Conservation (phyloP, 2,113 vertebrate species). For the Coregonus clupeaformis region DNA sequence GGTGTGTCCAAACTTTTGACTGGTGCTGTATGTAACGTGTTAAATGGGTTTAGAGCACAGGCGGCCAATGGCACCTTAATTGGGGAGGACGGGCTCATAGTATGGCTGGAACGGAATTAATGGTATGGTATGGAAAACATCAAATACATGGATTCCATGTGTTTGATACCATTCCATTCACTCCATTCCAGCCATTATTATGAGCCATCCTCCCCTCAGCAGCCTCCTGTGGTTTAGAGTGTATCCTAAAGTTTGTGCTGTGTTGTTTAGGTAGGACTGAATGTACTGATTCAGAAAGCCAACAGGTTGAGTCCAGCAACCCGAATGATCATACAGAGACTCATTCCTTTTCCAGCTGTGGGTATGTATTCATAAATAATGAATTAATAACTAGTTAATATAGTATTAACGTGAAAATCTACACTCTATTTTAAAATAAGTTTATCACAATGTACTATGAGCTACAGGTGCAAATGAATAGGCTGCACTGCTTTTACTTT, state of each 20-base stretch:
- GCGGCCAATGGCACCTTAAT: too few species aligned
- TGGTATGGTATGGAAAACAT: too few species aligned
- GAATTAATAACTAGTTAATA: neutral
- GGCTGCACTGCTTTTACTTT: neutral
- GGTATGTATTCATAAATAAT: constrained; percentile 73
- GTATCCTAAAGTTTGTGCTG: neutral
- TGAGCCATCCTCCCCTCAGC: too few species aligned
- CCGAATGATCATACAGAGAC: constrained; percentile 91
- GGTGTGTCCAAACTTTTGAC: too few species aligned
- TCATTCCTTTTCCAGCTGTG: constrained; percentile 96
- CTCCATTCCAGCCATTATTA: too few species aligned
- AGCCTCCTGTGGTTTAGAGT: neutral
- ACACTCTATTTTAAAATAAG: neutral
- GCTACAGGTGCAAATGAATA: neutral
- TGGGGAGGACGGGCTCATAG: too few species aligned
- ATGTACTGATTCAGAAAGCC: constrained; percentile 91
- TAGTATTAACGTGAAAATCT: too few species aligned
- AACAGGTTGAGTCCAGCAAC: constrained; percentile 89
- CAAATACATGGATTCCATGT: too few species aligned
- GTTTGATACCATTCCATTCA: too few species aligned
- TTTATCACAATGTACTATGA: neutral
- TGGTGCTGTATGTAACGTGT: neutral
- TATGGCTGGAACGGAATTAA: too few species aligned
- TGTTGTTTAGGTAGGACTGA: constrained; percentile 87
- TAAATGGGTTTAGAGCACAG: neutral